A percentile compares a stretch with the other conserved stretches of the same genome.
Conservation (phyloP, 1,140 invertebrate species). For the Drosophila nebulosa region DNA sequence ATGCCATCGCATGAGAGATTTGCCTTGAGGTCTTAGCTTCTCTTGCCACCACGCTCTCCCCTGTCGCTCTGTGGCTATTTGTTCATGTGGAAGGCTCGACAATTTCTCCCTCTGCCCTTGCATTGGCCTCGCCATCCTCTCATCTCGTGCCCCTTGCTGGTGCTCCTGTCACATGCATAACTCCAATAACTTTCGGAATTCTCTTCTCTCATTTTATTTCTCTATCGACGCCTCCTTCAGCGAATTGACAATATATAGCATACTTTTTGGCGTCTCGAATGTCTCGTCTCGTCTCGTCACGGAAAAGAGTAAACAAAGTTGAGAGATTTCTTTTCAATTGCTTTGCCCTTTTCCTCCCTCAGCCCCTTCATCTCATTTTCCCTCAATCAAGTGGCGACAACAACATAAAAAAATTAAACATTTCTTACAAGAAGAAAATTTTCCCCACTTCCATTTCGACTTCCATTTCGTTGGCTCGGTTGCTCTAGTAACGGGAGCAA, state of each 20-base stretch:
- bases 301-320: constrained; percentile 36
- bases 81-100: constrained; percentile 50
- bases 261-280: constrained; percentile 18
- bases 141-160: constrained; percentile 4
- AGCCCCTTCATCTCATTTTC: not conserved
- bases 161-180: constrained; percentile 1
- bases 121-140: not conserved
- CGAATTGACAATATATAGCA: constrained; percentile 13
- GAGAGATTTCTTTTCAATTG: constrained; percentile 10
- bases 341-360: not conserved
- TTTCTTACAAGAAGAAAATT: constrained; percentile 40
- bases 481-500: constrained; percentile 53
- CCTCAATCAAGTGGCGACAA: constrained; percentile 27
- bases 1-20: constrained; percentile 29
- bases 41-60: constrained; percentile 1
- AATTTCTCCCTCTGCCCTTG: constrained; percentile 2
- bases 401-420: constrained; percentile 74
- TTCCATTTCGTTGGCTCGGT: constrained; percentile 41
- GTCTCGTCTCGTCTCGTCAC: not conserved
- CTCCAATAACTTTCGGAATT: constrained; percentile 2
- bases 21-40: constrained; percentile 4
- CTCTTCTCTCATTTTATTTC: not conserved
- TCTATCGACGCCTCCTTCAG: not conserved
- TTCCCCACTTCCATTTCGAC: constrained; percentile 57
- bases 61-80: constrained; percentile 27